These are phyloP conservation scores for Ardeotis arabs DNA, from an alignment of 2,113 vertebrate species.

Conservation along the genomic window DNA sequence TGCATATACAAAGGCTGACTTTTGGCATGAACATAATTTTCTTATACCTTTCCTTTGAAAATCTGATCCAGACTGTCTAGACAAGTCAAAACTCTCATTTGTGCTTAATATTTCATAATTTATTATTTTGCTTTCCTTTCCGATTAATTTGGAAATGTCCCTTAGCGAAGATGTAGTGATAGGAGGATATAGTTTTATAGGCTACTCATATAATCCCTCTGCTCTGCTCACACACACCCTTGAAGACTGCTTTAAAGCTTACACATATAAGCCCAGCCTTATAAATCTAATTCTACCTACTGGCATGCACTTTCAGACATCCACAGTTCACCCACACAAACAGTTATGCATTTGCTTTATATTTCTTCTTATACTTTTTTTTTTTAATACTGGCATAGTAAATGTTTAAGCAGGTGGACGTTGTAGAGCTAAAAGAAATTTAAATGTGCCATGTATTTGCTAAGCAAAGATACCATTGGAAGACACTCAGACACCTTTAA, in stretches of 20 bases:
- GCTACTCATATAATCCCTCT: neutral
- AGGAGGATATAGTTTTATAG: neutral
- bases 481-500: constrained; percentile 22
- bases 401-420: constrained; percentile 43
- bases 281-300: neutral
- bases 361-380: neutral
- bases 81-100: constrained; percentile 51
- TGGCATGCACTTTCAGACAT: neutral
- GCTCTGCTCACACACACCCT: neutral
- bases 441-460: neutral
- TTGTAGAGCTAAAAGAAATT: constrained; percentile 4
- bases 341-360: constrained; percentile 8
- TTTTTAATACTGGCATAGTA: neutral
- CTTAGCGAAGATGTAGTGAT: neutral
- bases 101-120: constrained; percentile 11
- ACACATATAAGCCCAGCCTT: neutral
- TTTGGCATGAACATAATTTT: neutral
- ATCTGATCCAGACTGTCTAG: constrained; percentile 58
- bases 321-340: constrained; percentile 6
- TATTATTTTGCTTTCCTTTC: constrained; percentile 12
- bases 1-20: constrained; percentile 27
- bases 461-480: constrained; percentile 3
- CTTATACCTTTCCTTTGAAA: constrained; percentile 18
- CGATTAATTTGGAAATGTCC: neutral
- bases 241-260: neutral